phyloP scores from a whole-genome alignment of 1,140 invertebrate genomes.

The Aricia agestis region DNA sequence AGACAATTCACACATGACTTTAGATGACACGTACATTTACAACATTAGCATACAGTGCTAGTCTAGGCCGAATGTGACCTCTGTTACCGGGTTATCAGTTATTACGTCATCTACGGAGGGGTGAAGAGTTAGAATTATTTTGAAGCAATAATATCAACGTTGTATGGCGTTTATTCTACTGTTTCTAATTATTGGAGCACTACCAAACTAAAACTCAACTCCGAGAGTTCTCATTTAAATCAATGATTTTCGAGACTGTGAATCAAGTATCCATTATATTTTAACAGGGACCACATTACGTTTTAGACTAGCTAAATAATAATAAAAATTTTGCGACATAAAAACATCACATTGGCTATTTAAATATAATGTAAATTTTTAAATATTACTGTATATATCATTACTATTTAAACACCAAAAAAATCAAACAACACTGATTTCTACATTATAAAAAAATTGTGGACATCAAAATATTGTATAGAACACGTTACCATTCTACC shows the following conservation, averaged over 20 bases:
- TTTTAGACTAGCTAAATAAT: slow-evolving; percentile 16
- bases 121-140: not conserved
- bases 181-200: not conserved
- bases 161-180: not conserved
- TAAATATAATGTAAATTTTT: not conserved
- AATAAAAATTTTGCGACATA: slow-evolving; percentile 10
- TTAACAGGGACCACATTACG: slow-evolving; percentile 13
- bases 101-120: not conserved
- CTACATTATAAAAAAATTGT: slow-evolving; percentile 16
- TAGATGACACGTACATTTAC: slow-evolving; percentile 36
- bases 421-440: slow-evolving; percentile 14
- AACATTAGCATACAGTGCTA: slow-evolving; percentile 17
- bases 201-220: not conserved
- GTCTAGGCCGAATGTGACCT: not conserved
- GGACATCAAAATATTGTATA: slow-evolving; percentile 22
- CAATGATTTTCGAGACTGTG: not conserved
- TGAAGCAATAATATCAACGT: not conserved
- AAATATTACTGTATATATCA: slow-evolving; percentile 7
- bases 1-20: slow-evolving; percentile 35
- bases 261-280: not conserved
- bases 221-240: not conserved
- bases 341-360: slow-evolving; percentile 4
- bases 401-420: slow-evolving; percentile 12
- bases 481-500: slow-evolving; percentile 14
- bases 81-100: not conserved